These are phyloP conservation scores for Rhynchopsitta pachyrhyncha DNA, from an alignment of 2,113 vertebrate species.

Conservation along the genomic window DNA sequence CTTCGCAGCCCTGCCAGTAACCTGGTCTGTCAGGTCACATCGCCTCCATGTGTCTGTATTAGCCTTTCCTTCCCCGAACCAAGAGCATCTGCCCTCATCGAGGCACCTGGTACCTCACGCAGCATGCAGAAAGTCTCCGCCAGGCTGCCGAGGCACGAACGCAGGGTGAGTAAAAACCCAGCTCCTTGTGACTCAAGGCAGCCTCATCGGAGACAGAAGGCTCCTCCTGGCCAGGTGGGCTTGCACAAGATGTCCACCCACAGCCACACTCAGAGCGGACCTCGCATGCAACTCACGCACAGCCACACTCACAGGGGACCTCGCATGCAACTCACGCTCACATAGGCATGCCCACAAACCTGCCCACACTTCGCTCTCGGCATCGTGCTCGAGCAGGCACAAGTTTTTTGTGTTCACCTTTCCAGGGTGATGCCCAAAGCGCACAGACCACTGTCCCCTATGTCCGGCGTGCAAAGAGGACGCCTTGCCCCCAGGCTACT, in stretches of 20 bases:
- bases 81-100: fast-evolving
- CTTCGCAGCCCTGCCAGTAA: neutral
- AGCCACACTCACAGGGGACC: neutral
- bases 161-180: neutral
- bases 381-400: fast-evolving
- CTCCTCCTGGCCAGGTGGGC: slow-evolving; percentile 9
- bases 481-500: neutral
- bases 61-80: neutral
- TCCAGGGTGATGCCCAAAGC: neutral
- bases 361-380: neutral
- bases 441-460: neutral
- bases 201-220: neutral
- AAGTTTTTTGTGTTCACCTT: neutral
- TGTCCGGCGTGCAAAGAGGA: neutral
- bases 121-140: neutral
- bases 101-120: neutral
- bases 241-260: neutral
- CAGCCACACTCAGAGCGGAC: neutral
- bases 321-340: fast-evolving
- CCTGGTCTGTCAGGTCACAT: neutral
- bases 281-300: neutral
- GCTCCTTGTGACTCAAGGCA: neutral
- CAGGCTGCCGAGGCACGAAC: neutral
- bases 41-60: neutral
- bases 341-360: neutral